These are phyloP conservation scores for Lycocorax pyrrhopterus DNA, from an alignment of 2,113 vertebrate genomes.

Conservation along the genomic window DNA sequence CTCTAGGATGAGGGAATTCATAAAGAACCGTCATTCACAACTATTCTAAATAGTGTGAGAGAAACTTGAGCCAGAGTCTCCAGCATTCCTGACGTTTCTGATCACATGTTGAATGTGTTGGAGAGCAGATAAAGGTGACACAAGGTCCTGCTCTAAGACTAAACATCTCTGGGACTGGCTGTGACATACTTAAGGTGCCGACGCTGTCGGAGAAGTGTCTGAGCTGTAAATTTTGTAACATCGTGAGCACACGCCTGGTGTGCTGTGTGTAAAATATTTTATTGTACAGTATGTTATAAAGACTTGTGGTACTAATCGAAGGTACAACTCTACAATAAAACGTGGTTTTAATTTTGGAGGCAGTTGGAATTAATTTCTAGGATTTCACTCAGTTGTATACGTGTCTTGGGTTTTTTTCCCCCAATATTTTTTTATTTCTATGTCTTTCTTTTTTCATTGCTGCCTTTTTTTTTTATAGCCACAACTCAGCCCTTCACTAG, in stretches of 20 bases:
- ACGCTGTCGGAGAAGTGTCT: background rate
- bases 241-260: background rate
- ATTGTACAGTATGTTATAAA: slow-evolving; percentile 66
- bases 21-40: background rate
- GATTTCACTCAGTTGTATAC: background rate
- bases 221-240: slow-evolving; percentile 71
- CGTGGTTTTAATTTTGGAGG: background rate
- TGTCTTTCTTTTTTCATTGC: background rate
- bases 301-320: slow-evolving; percentile 23
- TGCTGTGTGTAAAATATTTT: slow-evolving; percentile 52
- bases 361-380: background rate
- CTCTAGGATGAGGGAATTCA: background rate
- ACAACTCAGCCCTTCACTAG: background rate
- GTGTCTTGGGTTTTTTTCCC: accelerated
- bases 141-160: background rate
- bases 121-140: background rate
- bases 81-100: background rate
- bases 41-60: background rate
- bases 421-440: background rate
- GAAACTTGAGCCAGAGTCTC: background rate
- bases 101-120: background rate
- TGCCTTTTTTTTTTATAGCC: background rate
- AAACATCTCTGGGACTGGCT: background rate
- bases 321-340: slow-evolving; percentile 47
- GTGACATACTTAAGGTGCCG: background rate